Evolutionary conservation across 1,140 invertebrate species (phyloP), one percentile per base, ranked within the genome.

Genomic region (Temnothorax nylanderi): DNA sequence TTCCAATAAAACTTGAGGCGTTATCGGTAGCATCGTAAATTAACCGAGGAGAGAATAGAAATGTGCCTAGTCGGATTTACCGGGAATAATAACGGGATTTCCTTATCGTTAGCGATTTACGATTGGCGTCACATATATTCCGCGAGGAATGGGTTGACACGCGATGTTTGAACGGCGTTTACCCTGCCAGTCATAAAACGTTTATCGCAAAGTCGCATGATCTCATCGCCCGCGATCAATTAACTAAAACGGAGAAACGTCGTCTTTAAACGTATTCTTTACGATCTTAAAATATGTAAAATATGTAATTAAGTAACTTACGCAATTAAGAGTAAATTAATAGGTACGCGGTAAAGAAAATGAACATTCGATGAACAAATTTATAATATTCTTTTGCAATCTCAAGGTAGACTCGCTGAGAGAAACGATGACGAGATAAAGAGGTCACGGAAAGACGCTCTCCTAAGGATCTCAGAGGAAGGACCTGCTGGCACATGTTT

Each of bases 401-500:
- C 18, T 56, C 26, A 32, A 72, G 49, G 11, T 11, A 60, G 21
- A 82, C 72, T 58, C 65, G 26, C n/a, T 6, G 37, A 58, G 78
- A 32, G 76, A 21, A 80, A 54, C 69, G 32, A 60, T 26, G 74
- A 44, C 7, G 65, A 75, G 89, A 89, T 78, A 81, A 80, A 86
- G 86, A 78, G 69, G 60, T 72, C 75, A 75, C 75, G 64, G 44
- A 62, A 51, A 44, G 56, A 51, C 11, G 56, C 69, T 49, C 76
- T 82, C 16, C 81, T 60, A 74, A 71, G 67, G 87, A 87, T 89
- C 77, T 72, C 26, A n/a, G 71, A 75, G 51, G 60, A 84, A 87
- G 92, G 91, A 94, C 93, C 93, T 93, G 93, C 91, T 78, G 62
- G 89, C 88, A 90, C 91, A 90, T 92, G 93, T 92, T 92, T 93